These are phyloP conservation scores for Astyanax mexicanus DNA, from an alignment of 2,797 vertebrate species.

Conservation along the genomic window DNA sequence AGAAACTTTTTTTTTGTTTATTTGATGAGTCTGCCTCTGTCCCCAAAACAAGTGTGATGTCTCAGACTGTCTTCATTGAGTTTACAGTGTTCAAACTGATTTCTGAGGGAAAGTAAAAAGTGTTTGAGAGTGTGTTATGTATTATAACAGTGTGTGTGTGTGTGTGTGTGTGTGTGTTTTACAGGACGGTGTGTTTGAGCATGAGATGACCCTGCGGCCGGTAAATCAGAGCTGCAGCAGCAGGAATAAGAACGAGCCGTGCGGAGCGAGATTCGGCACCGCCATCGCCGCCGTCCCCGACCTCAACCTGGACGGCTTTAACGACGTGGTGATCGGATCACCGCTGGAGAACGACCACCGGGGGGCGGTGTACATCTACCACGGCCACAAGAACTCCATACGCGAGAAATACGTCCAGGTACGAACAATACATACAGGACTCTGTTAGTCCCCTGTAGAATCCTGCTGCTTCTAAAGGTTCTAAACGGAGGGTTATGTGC, in stretches of 20 bases:
- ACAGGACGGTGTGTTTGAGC: conserved; percentile 82
- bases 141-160: background rate
- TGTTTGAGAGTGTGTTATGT: conserved; percentile 1
- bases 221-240: conserved; percentile 89
- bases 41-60: no score
- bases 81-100: no score
- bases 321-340: conserved; percentile 92
- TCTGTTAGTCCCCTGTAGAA: no score
- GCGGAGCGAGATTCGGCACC: conserved; percentile 92
- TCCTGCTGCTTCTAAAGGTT: no score
- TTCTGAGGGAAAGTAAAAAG: no score
- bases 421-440: no score
- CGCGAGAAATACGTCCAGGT: conserved; percentile 90
- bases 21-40: no score
- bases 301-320: conserved; percentile 92
- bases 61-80: no score
- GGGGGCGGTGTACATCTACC: conserved; percentile 94
- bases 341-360: conserved; percentile 93
- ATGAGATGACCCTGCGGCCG: conserved; percentile 90
- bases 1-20: no score
- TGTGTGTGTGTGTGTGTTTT: background rate
- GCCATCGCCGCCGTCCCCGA: conserved; percentile 91
- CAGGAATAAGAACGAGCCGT: conserved; percentile 86
- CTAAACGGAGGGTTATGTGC: no score
- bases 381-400: conserved; percentile 82